A percentile compares a stretch with the other conserved stretches of the same genome.
phyloP scores from a whole-genome alignment of 2,888 invertebrate genomes.

The Himalopsyche anomala region DNA sequence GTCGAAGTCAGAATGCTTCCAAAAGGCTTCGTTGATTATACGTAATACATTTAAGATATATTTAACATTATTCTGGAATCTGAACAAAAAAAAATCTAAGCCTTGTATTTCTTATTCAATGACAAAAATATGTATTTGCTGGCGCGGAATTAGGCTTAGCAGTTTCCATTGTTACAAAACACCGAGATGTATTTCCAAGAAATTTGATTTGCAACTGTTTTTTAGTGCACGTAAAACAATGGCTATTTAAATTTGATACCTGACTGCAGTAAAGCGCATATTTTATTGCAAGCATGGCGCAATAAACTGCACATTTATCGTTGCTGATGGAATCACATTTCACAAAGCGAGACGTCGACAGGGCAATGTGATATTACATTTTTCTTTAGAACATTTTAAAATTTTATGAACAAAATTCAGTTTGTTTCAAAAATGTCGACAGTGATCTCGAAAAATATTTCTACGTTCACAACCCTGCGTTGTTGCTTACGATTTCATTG shows the following conservation, averaged over 20 bases:
- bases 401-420: no score
- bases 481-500: no score
- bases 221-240: conserved; percentile 34
- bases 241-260: conserved; percentile 35
- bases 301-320: background rate
- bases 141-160: background rate
- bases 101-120: no score
- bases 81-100: no score
- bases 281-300: background rate
- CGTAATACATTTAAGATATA: no score
- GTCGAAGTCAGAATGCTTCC: no score
- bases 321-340: conserved; percentile 1
- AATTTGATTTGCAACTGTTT: conserved; percentile 32
- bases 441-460: no score
- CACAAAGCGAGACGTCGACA: background rate
- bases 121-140: background rate
- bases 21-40: no score
- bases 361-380: background rate
- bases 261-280: conserved; percentile 32
- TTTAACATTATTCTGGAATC: no score
- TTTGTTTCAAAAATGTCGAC: no score
- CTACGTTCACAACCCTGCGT: no score
- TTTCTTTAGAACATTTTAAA: no score
- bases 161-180: background rate
- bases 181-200: conserved; percentile 11